Base-by-base conservation (phyloP, 92 coral and sea anemone genomes). In the Meandrina meandrites region DNA sequence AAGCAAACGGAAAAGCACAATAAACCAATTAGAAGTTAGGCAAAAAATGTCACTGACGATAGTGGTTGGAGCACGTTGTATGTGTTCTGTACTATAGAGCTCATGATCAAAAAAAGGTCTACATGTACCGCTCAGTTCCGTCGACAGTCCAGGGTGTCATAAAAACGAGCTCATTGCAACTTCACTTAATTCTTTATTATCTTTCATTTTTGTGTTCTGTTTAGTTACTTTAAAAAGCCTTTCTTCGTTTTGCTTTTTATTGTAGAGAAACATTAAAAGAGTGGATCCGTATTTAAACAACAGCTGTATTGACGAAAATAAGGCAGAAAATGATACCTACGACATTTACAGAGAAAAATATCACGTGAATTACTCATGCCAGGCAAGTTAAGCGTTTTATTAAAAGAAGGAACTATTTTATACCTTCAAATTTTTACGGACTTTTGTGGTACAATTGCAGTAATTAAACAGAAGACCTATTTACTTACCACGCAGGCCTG, bases 241-340 rank as follows among this genome's bases (percentile, higher is more conserved):
- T 18, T 18, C 27, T 60, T 30, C 12, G 17, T 1, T 66, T n/a
- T 66, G n/a, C 18, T n/a, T 24, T 28, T 66, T 66, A 22, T 28
- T 28, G 10, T 68, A 93, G 96, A 79, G 82, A 51, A 54, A 80
- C 78, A 84, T 91, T 8, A 58, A 83, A 69, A 83, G 98, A 77
- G 90, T 94, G 77, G 94, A 94, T 56, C 89, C 96, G 13, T 90
- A 90, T 80, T 47, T 57, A 30, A 94, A 94, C 87, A 64, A 91
- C 72, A 94, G 96, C 87, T 94, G 98, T 68, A 32, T 81, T 0
- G 79, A 79, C 54, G 79, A 77, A 48, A 54, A 64, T 30, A 81
- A 78, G 17, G 37, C 64, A 5, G 80, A 64, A 30, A 28, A 16
- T 22, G 70, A 80, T n/a, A 50, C 69, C 16, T 18, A 53, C 73